Percentiles rank a stretch among this genome's conserved stretches.
These are phyloP conservation scores for Rhynchonema sp. DNA, from an alignment of 2,888 invertebrate species.

Conservation along the genomic window DNA sequence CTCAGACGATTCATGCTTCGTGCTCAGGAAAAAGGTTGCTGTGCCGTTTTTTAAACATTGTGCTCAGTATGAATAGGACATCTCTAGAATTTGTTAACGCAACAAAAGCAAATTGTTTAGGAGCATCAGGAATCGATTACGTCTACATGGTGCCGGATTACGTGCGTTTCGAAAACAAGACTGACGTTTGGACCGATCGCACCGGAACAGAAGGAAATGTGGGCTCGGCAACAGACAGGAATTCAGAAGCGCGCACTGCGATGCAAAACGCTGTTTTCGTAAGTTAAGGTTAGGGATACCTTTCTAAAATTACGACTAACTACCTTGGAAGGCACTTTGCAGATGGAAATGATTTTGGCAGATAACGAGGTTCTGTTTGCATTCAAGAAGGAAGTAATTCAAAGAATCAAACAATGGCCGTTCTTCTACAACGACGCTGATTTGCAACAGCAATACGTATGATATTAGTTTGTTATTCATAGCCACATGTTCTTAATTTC, in stretches of 20 bases:
- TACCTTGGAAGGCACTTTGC: neutral
- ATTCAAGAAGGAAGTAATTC: constrained; percentile 14
- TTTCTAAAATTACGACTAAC: neutral
- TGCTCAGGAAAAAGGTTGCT: constrained; percentile 3
- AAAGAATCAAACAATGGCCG: constrained; percentile 11
- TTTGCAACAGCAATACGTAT: neutral
- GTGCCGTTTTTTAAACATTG: no score
- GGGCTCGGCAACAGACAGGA: no score
- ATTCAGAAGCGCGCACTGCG: no score
- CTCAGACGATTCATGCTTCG: constrained; percentile 5
- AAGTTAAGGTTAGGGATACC: neutral
- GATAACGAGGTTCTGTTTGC: constrained; percentile 9
- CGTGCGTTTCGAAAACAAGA: constrained; percentile 4
- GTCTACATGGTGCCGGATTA: constrained; percentile 7
- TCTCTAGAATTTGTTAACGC: no score
- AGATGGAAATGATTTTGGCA: constrained; percentile 6
- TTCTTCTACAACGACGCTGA: constrained; percentile 10
- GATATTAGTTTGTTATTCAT: neutral
- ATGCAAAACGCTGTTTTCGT: neutral
- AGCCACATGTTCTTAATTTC: neutral
- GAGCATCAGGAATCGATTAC: constrained; percentile 2
- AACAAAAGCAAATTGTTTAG: neutral
- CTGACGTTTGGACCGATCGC: constrained; percentile 4
- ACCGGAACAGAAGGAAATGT: no score
- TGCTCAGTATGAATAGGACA: no score